phyloP scores from a whole-genome alignment of 2,113 vertebrate genomes.

The Petrocephalus microphthalmus region DNA sequence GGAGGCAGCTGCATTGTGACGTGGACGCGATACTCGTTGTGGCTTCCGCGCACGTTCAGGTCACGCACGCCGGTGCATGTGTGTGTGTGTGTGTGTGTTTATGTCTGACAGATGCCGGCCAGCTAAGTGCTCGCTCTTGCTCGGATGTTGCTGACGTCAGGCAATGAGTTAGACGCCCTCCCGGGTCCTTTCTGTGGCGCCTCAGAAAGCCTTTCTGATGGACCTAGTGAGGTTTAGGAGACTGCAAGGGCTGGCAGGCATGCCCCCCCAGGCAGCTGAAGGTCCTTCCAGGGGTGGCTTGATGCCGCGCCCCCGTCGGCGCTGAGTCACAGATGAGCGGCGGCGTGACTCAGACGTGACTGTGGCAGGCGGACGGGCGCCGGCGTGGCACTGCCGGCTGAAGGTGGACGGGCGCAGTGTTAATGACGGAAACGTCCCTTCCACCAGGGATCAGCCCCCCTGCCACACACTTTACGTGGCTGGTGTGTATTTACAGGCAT shows the following conservation, averaged over 20 bases:
- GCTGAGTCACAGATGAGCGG: not conserved
- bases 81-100: no score
- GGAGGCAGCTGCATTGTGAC: conserved; percentile 13
- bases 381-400: not conserved
- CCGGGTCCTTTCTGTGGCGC: not conserved
- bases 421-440: not conserved
- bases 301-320: no score
- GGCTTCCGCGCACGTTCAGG: not conserved
- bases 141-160: no score
- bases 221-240: not conserved
- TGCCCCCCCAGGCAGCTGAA: not conserved
- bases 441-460: not conserved
- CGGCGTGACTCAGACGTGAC: not conserved
- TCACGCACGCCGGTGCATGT: not conserved
- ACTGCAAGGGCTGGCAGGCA: not conserved
- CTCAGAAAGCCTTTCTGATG: not conserved
- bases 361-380: not conserved
- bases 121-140: not conserved
- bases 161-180: not conserved
- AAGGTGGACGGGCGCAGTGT: not conserved
- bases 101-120: not conserved
- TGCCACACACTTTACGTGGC: not conserved
- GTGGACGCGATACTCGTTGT: not conserved
- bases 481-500: not conserved
- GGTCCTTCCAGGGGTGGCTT: not conserved